Conservation (phyloP, 2,797 vertebrate species). For the Prunella strophiata region DNA sequence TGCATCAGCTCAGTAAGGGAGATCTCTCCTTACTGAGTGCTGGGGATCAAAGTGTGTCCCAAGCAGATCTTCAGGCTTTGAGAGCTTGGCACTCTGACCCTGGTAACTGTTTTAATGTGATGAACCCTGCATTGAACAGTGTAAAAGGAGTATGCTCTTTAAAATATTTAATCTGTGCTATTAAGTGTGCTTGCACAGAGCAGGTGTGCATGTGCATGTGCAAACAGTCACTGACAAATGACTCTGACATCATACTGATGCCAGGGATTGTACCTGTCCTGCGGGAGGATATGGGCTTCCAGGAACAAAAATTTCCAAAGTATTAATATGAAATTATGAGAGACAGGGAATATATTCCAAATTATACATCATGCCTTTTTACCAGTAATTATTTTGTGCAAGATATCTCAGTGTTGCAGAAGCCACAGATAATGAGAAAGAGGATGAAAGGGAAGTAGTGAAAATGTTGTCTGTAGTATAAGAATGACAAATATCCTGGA, state of each 20-base stretch:
- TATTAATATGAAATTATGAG: not conserved
- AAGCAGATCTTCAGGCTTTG: not conserved
- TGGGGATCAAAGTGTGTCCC: not conserved
- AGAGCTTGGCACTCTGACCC: not conserved
- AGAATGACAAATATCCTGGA: not conserved
- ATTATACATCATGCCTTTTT: not conserved
- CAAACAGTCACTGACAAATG: not conserved
- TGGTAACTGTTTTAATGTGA: not conserved
- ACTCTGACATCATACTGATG: not conserved
- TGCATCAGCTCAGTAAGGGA: not conserved
- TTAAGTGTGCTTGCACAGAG: not conserved
- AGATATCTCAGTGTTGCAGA: not conserved
- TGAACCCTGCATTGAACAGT: not conserved
- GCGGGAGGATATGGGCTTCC: not conserved
- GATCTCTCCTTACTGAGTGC: not conserved
- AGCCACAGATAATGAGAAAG: not conserved
- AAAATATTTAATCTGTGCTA: not conserved
- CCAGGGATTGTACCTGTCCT: fast-evolving
- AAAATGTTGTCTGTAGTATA: not conserved
- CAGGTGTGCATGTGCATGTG: not conserved
- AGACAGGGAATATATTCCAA: not conserved
- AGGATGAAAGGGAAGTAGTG: not conserved
- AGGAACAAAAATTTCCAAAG: not conserved
- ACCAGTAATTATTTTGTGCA: not conserved
- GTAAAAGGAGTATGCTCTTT: not conserved